phyloP scores from a whole-genome alignment of 2,888 invertebrate species.

The Morpho helenor region DNA sequence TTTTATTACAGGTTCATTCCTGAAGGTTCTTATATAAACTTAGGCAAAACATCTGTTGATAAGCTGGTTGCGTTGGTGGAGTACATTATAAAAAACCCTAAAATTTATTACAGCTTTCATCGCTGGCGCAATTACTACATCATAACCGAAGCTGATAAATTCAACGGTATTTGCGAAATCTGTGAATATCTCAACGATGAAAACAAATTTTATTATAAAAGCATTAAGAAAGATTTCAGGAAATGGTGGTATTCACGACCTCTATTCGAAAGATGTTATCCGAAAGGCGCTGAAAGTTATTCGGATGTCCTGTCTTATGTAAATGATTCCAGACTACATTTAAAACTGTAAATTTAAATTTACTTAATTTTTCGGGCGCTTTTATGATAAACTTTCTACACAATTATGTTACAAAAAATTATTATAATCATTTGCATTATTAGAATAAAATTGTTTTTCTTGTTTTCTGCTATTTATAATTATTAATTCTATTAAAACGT shows the following conservation, averaged over 20 bases:
- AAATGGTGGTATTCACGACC: constrained; percentile 55
- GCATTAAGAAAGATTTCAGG: constrained; percentile 42
- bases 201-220: constrained; percentile 26
- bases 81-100: constrained; percentile 40
- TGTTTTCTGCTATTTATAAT: too few relatives aligned
- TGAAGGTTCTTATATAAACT: constrained; percentile 52
- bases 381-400: too few relatives aligned
- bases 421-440: too few relatives aligned
- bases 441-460: too few relatives aligned
- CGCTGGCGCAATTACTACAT: constrained; percentile 50
- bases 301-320: constrained; percentile 35
- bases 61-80: constrained; percentile 41
- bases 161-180: constrained; percentile 49
- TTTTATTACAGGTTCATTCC: constrained; percentile 54
- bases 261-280: constrained; percentile 32
- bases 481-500: too few relatives aligned
- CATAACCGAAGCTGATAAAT: constrained; percentile 35
- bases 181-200: constrained; percentile 47
- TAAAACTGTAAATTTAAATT: not conserved
- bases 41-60: constrained; percentile 31
- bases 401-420: too few relatives aligned
- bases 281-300: constrained; percentile 34
- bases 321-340: constrained; percentile 22
- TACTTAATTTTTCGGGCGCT: too few relatives aligned
- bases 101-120: constrained; percentile 43